phyloP scores from a whole-genome alignment of 2,888 invertebrate genomes.

The Agrenia bidenticulata region DNA sequence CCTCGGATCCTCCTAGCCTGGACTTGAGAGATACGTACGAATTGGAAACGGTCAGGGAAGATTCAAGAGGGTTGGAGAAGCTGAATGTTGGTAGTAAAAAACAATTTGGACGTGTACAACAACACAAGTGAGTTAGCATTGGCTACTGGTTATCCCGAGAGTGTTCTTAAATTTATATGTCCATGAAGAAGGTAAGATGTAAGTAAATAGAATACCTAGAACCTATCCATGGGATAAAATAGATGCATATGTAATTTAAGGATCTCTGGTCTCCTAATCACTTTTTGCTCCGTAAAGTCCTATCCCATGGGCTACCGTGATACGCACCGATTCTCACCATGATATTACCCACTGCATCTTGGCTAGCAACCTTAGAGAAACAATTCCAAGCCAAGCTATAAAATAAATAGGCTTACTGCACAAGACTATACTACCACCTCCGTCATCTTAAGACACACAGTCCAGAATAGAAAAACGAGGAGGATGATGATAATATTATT shows the following conservation, averaged over 20 bases:
- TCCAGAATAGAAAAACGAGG: not conserved
- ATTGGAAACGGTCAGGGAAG: too few relatives aligned
- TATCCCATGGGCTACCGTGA: slow-evolving; percentile 7
- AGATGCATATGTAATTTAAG: not conserved
- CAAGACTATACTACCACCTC: not conserved
- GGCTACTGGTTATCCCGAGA: not conserved
- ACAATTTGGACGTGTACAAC: slow-evolving; percentile 6
- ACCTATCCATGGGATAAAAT: not conserved
- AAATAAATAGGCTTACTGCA: not conserved
- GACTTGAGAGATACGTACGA: too few relatives aligned
- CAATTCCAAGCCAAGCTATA: not conserved
- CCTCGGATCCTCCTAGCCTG: too few relatives aligned
- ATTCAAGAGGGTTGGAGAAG: not conserved
- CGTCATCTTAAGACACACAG: not conserved
- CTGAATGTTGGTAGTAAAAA: not conserved
- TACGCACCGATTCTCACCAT: slow-evolving; percentile 10
- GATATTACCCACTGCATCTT: not conserved
- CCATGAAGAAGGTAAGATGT: not conserved
- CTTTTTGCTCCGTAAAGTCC: slow-evolving; percentile 6
- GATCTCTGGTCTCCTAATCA: not conserved
- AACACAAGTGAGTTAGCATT: slow-evolving; percentile 4
- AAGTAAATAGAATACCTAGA: not conserved
- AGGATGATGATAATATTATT: not conserved
- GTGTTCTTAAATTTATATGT: not conserved
- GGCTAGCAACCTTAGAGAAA: not conserved